Conservation (phyloP, 2,797 vertebrate species). For the Sylvia borin region DNA sequence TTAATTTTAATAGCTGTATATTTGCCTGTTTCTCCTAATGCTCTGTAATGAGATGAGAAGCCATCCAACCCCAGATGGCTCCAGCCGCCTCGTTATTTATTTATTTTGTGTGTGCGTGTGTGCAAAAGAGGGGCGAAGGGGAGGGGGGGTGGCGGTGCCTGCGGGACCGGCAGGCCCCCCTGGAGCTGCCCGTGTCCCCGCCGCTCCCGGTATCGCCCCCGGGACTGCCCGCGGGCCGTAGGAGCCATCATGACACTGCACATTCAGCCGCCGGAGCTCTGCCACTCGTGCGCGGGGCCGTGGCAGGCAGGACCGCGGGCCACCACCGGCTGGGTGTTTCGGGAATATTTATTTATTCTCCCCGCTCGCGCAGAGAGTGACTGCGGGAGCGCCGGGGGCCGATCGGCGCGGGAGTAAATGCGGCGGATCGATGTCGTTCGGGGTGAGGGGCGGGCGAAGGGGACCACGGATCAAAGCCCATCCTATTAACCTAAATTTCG, state of each 20-base stretch:
- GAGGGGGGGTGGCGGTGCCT: neutral
- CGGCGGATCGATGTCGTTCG: slow-evolving; percentile 40
- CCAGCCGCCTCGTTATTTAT: slow-evolving; percentile 73
- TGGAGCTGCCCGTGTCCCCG: neutral
- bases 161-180: neutral
- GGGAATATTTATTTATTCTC: neutral
- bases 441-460: slow-evolving; percentile 57
- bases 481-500: slow-evolving; percentile 62
- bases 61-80: slow-evolving; percentile 74
- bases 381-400: neutral
- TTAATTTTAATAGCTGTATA: slow-evolving; percentile 86
- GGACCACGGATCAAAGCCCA: slow-evolving; percentile 51
- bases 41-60: slow-evolving; percentile 81
- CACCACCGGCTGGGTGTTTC: neutral
- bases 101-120: slow-evolving; percentile 60
- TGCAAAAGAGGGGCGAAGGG: neutral
- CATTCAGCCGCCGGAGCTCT: neutral
- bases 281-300: slow-evolving; percentile 39
- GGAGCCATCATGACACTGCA: slow-evolving; percentile 66
- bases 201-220: neutral
- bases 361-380: neutral
- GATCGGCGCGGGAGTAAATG: slow-evolving; percentile 18
- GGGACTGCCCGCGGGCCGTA: slow-evolving; percentile 34
- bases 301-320: neutral
- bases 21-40: slow-evolving; percentile 83